Evolutionary conservation across 2,113 vertebrate genomes (phyloP), one percentile per base, ranked within the genome.

Genomic region (Hippocampus mohnikei): DNA sequence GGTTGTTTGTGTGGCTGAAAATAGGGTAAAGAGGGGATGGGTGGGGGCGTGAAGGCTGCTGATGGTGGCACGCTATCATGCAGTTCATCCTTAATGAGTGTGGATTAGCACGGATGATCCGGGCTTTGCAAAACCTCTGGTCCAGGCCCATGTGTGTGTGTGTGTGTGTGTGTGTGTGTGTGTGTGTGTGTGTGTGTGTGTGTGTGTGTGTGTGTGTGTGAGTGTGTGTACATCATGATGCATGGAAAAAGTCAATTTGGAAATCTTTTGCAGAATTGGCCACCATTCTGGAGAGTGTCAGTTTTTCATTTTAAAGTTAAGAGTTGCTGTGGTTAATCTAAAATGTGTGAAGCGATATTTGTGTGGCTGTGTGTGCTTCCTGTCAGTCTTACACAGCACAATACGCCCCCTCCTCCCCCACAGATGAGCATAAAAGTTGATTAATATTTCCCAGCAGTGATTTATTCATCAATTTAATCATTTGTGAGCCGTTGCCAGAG

Each of bases 51-150:
- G 72, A 74, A 65, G 72, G 74, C 73, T 65, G 82, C 23, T 80
- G 72, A 58, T 61, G 82, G 83, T 76, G 81, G 80, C 73, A 83
- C 18, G 77, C 88, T 93, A 92, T 93, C 91, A 90, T 89, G 84
- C 71, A 87, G 89, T 90, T 91, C 87, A 90, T 91, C 87, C 89
- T 88, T 93, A 94, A 93, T 93, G 91, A 93, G 91, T 75, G 71
- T 81, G 88, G 92, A 93, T 94, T 94, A 94, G 84, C 80, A 69
- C 70, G 91, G 91, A 93, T 93, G 90, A 93, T 92, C 93, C 80
- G 23, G 85, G 92, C 87, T 92, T 92, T 93, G 84, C 85, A 73
- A 78, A 88, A 87, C 82, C 85, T 78, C 82, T 73, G 81, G 87
- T 88, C 84, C 83, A 76, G 71, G 52, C 73, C 78, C 78, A 53